phyloP scores from a whole-genome alignment of 1,140 invertebrate species.

The Vollenhovia emeryi region DNA sequence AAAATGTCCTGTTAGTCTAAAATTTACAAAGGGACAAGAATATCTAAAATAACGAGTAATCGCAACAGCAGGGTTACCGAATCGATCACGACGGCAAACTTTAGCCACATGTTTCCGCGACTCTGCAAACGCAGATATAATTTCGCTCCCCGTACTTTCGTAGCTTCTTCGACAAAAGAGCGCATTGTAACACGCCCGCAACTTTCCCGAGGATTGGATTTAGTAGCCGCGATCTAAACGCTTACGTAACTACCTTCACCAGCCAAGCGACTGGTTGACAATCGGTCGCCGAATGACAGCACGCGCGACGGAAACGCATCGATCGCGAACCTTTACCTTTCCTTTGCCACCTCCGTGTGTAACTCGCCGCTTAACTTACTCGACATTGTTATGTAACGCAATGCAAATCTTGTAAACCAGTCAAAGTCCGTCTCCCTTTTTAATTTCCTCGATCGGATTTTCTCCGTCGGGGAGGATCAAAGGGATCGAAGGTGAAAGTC shows the following conservation, averaged over 20 bases:
- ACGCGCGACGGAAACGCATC: neutral
- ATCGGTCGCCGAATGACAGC: neutral
- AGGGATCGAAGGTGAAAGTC: neutral
- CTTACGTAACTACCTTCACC: neutral
- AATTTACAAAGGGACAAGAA: neutral
- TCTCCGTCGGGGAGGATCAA: neutral
- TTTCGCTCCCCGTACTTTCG: neutral
- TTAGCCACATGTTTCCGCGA: neutral
- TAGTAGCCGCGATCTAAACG: neutral
- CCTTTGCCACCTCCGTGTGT: neutral
- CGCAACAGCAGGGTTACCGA: neutral
- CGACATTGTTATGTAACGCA: slow-evolving; percentile 1
- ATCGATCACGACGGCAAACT: neutral
- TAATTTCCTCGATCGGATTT: neutral
- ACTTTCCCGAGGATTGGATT: neutral
- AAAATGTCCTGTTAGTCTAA: neutral
- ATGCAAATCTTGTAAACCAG: neutral
- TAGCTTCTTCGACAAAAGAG: slow-evolving; percentile 41
- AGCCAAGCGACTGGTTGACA: neutral
- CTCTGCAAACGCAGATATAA: neutral
- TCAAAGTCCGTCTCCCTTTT: too few relatives aligned
- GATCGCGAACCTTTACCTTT: slow-evolving; percentile 3
- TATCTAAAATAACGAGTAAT: neutral
- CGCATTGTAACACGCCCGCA: neutral
- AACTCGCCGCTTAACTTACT: neutral